Base-by-base conservation (phyloP, 1,140 invertebrate genomes). In the Ceratitis capitata region DNA sequence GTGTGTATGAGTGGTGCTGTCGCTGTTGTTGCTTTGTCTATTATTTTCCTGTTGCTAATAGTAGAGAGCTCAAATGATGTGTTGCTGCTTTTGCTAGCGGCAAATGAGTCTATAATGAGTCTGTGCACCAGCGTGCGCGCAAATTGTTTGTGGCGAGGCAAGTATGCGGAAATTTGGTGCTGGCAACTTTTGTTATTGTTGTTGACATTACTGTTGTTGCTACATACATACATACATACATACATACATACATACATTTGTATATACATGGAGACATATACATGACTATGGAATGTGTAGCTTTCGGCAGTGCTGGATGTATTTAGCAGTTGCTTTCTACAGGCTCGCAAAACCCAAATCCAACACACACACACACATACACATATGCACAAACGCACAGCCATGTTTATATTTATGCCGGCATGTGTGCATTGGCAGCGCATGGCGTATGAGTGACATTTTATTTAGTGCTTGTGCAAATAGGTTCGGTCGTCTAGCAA, bases 391-490 rank as follows among this genome's bases (percentile, higher is more conserved):
- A 56, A 7, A n/a, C 7, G 6, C 10, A 16, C 23, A 32, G 4
- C 2, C 6, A 5, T 2, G 12, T 64, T 23, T 64, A 29, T n/a
- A 29, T 32, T 9, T 61, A 12, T 3, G 23, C 29, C 10, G 23
- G 10, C 3, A 26, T 26, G 1, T 64, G 58, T 26, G 32, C 32
- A 3, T 0, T 26, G 64, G 69, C 69, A 78, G 42, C 39, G 39
- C 69, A 26, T 45, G 69, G 69, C 42, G 69, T 78, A 45, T 78
- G 69, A 78, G 69, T 78, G 69, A 78, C 69, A 45, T 78, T 78
- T 78, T 78, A 78, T 45, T 78, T 78, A 78, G 69, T 78, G 69
- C 69, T 78, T 78, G 42, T 78, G 69, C 45, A 78, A 78, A 78
- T 78, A 78, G 23, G 45, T 78, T 35, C 69, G 69, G 69, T 78